Evolutionary conservation across 2,113 vertebrate species (phyloP).

Genomic region (Picathartes gymnocephalus): DNA sequence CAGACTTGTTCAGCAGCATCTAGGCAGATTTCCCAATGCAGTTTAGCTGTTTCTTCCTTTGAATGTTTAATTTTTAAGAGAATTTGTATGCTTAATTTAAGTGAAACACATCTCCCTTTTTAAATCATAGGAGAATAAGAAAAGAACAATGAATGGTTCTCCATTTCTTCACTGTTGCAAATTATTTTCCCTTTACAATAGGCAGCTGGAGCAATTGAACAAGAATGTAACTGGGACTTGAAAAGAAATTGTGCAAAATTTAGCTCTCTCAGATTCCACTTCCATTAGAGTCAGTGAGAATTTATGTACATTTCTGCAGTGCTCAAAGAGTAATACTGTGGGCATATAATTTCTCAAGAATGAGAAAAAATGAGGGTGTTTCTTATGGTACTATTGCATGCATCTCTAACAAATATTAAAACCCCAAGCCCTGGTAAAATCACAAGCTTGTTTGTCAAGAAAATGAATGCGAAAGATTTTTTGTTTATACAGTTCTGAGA

Average conservation of each 20-base stretch:
- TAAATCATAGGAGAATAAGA: neutral
- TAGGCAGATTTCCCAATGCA: neutral
- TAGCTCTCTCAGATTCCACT: neutral
- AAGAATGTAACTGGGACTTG: neutral
- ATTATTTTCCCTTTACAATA: neutral
- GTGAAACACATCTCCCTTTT: neutral
- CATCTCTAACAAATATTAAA: slow-evolving; percentile 12
- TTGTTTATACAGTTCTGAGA: neutral
- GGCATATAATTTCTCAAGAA: neutral
- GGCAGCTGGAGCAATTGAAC: neutral
- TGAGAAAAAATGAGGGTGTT: neutral
- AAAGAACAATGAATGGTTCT: neutral
- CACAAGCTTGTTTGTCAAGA: neutral
- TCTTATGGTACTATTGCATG: neutral
- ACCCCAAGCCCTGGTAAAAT: neutral
- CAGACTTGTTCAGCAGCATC: neutral
- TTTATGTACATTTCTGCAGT: neutral
- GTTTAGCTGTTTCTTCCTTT: neutral
- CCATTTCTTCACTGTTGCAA: neutral
- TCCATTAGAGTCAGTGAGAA: neutral
- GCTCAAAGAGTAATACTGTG: neutral
- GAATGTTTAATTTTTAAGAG: neutral
- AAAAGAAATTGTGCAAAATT: neutral
- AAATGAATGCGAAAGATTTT: slow-evolving; percentile 19
- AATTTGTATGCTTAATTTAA: neutral